Evolutionary conservation across 2,888 invertebrate genomes (phyloP), one percentile per base, ranked within the genome.

Genomic region (Myathropa florea): DNA sequence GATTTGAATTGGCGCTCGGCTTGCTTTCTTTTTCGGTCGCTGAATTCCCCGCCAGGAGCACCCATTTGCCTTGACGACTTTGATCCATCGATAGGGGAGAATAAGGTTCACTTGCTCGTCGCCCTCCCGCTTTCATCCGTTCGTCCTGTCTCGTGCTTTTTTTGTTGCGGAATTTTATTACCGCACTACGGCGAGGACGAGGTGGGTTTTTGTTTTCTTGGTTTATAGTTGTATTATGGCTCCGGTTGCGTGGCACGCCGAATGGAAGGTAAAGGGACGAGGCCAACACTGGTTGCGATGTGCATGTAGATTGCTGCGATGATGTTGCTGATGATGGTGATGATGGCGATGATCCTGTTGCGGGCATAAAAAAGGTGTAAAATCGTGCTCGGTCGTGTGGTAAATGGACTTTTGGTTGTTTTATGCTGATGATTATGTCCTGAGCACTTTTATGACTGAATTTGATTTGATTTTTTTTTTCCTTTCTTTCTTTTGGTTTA

Each of bases 341-440:
- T 84, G 81, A 67, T 75, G 68, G 46, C 46, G 73, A 75, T 87
- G 79, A 83, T 87, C 76, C 75, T 83, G 70, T 79, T 75, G 80
- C 12, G 78, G 33, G 53, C 72, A 83, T 83, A 85, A 87, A 88
- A 82, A 77, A 79, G 84, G 88, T 88, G 84, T 84, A 88, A 84
- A 88, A 84, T 64, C 76, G 59, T 70, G 82, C 28, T 86, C 73
- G 75, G 78, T 86, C 85, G 64, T 70, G 78, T 78, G 85, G 77
- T 18, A 85, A 85, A 85, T 85, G 81, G 84, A 72, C 76, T 85
- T 85, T 77, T 81, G 71, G 78, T 82, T 86, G 73, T 86, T 86
- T 86, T 82, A 86, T 86, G 82, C 73, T 75, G 82, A 85, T 85
- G 85, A 70, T 86, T 82, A 86, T 86, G 70, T 78, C 60, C 65